These are phyloP conservation scores for Chelonus formosanus DNA, from an alignment of 2,888 invertebrate genomes.

Conservation along the genomic window DNA sequence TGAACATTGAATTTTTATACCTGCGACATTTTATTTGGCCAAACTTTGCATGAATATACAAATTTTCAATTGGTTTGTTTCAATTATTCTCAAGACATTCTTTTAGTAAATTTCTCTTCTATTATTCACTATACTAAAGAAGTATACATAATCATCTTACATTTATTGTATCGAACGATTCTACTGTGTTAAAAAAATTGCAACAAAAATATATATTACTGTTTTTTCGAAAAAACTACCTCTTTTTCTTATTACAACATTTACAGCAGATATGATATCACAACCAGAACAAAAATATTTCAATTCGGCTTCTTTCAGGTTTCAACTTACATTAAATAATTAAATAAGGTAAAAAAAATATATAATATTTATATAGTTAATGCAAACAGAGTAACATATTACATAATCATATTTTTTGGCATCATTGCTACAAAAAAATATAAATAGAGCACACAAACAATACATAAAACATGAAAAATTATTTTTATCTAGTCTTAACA, in stretches of 20 bases:
- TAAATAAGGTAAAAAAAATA: constrained; percentile 9
- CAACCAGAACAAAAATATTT: constrained; percentile 21
- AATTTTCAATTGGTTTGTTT: no score
- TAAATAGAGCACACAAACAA: constrained; percentile 35
- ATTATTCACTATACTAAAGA: no score
- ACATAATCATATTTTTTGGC: constrained; percentile 38
- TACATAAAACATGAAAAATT: not conserved
- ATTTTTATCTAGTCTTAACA: not conserved
- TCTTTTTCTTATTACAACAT: constrained; percentile 1
- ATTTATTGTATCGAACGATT: not conserved
- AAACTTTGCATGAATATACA: not conserved
- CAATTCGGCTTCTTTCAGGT: constrained; percentile 5
- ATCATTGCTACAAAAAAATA: constrained; percentile 37
- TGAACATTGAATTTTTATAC: constrained; percentile 3
- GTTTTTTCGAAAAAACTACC: not conserved
- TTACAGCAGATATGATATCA: constrained; percentile 23
- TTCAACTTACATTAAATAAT: constrained; percentile 9
- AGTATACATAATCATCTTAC: not conserved
- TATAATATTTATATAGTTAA: constrained; percentile 13
- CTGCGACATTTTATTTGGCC: not conserved
- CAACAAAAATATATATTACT: not conserved
- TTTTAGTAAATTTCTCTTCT: no score
- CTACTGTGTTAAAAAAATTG: not conserved
- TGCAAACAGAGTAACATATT: constrained; percentile 23
- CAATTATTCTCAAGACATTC: no score